These are phyloP conservation scores for Orthosia gothica DNA, from an alignment of 2,888 invertebrate genomes.

Conservation along the genomic window DNA sequence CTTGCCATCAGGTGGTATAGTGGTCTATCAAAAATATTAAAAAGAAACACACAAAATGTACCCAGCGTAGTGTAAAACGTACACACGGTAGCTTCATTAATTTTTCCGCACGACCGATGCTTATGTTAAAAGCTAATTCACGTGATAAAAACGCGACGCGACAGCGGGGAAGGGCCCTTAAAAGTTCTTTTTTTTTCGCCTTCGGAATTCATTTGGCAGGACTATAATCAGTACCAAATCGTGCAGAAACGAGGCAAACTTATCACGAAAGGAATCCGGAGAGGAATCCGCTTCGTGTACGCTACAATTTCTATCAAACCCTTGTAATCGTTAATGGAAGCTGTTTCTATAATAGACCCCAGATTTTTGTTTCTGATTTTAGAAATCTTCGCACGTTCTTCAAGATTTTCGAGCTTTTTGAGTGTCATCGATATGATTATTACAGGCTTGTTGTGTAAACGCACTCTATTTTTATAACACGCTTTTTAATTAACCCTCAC, in stretches of 20 bases:
- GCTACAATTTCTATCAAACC: slow-evolving; percentile 72
- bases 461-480: no score
- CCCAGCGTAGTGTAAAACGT: slow-evolving; percentile 24
- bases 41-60: slow-evolving; percentile 10
- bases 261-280: slow-evolving; percentile 81
- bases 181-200: slow-evolving; percentile 75
- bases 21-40: no score
- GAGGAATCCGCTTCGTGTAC: slow-evolving; percentile 75
- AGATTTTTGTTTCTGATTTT: slow-evolving; percentile 40
- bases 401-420: neutral
- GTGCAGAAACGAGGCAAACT: slow-evolving; percentile 83
- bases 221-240: slow-evolving; percentile 84
- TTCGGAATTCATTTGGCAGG: slow-evolving; percentile 79
- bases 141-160: slow-evolving; percentile 61
- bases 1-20: no score
- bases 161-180: slow-evolving; percentile 52
- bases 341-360: slow-evolving; percentile 48
- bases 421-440: neutral
- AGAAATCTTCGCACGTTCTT: slow-evolving; percentile 14
- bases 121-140: slow-evolving; percentile 64
- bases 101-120: slow-evolving; percentile 57
- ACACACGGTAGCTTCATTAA: slow-evolving; percentile 51
- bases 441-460: neutral
- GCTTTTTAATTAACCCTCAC: no score
- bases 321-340: slow-evolving; percentile 66